These are phyloP conservation scores for Proterorhinus semilunaris DNA, from an alignment of 2,113 vertebrate genomes.

Conservation along the genomic window DNA sequence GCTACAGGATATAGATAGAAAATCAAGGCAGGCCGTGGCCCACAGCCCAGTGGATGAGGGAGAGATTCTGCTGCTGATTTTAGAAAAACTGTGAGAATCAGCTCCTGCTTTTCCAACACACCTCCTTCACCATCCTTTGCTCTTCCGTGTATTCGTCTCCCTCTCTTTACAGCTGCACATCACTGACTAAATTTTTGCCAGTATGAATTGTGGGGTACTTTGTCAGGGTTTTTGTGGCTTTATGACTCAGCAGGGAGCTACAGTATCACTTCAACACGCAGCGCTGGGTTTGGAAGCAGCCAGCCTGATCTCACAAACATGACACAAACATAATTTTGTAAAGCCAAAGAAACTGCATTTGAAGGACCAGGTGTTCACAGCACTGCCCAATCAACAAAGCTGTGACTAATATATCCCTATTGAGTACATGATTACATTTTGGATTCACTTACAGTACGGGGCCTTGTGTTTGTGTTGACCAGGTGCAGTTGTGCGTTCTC, in stretches of 20 bases:
- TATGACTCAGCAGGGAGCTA: slow-evolving; percentile 33
- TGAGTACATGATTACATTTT: not conserved
- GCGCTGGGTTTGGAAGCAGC: slow-evolving; percentile 15
- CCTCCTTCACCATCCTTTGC: slow-evolving; percentile 4
- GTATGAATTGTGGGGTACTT: slow-evolving; percentile 20
- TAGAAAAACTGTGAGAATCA: slow-evolving; percentile 26
- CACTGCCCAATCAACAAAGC: not conserved
- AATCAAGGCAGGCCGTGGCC: slow-evolving; percentile 41
- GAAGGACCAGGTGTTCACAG: not conserved
- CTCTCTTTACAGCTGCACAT: slow-evolving; percentile 20
- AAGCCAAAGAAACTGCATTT: slow-evolving; percentile 10
- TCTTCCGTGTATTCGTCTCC: not conserved
- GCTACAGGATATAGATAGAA: slow-evolving; percentile 63
- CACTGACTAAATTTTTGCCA: slow-evolving; percentile 12
- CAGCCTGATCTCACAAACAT: slow-evolving; percentile 27
- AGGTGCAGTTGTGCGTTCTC: slow-evolving; percentile 7
- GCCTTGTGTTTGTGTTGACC: slow-evolving; percentile 37
- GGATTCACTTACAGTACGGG: not conserved
- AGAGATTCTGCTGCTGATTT: slow-evolving; percentile 42
- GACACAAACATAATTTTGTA: not conserved
- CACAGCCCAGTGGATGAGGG: slow-evolving; percentile 29
- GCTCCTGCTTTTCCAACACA: slow-evolving; percentile 15
- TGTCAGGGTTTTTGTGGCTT: slow-evolving; percentile 17
- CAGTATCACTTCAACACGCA: slow-evolving; percentile 15
- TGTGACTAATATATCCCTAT: not conserved